Percentiles rank a stretch among this genome's conserved stretches.
Evolutionary conservation across 2,797 vertebrate genomes (phyloP).

Genomic region (Phalloptychus januarius): DNA sequence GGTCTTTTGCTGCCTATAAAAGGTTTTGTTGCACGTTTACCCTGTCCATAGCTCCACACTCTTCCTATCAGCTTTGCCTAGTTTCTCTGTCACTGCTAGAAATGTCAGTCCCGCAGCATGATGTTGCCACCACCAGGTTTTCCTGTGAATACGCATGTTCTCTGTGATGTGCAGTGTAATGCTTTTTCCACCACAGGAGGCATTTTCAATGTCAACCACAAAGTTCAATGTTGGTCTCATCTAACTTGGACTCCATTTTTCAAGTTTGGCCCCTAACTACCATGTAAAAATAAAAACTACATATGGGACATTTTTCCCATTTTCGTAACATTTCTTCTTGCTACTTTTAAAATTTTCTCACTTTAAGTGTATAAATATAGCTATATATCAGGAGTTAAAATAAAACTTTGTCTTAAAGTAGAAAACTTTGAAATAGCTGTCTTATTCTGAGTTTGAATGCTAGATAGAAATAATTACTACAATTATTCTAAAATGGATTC

Average conservation of each 20-base stretch:
- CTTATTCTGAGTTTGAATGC: neutral
- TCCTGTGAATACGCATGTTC: neutral
- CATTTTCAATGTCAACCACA: neutral
- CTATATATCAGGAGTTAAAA: neutral
- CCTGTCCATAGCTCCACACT: neutral
- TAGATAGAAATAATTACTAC: neutral
- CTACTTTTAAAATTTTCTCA: neutral
- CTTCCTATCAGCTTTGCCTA: neutral
- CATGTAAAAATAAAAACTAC: neutral
- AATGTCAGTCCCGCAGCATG: neutral
- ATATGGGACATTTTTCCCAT: neutral
- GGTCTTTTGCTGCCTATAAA: neutral
- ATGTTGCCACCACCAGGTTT: neutral
- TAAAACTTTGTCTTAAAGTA: neutral
- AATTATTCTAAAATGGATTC: neutral
- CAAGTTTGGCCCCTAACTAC: neutral
- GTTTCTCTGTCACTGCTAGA: neutral
- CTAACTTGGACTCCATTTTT: neutral
- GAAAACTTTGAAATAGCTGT: neutral
- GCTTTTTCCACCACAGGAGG: neutral
- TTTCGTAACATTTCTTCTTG: neutral
- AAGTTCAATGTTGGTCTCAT: neutral
- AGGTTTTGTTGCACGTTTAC: neutral
- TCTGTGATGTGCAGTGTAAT: neutral
- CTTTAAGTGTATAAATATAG: neutral